Conservation (phyloP, 2,113 vertebrate genomes). For the Pangasianodon hypophthalmus region DNA sequence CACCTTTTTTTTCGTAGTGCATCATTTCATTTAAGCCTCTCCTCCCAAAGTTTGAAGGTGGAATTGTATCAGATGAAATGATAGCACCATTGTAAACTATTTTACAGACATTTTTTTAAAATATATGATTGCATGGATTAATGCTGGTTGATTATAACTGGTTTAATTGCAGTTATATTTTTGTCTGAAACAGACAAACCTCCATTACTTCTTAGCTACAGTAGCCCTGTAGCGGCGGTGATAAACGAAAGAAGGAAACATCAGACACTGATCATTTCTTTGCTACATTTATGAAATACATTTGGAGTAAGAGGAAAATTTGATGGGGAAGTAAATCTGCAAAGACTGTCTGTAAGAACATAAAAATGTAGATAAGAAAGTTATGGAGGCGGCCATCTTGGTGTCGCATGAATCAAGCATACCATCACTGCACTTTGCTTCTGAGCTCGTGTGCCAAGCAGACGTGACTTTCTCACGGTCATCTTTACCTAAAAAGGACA, state of each 20-base stretch:
- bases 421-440: neutral
- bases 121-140: neutral
- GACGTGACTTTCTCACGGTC: conserved; percentile 13
- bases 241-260: neutral
- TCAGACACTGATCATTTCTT: neutral
- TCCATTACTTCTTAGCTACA: neutral
- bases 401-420: neutral
- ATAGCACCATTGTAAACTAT: neutral
- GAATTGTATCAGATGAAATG: neutral
- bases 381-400: neutral
- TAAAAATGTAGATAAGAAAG: neutral
- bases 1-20: neutral
- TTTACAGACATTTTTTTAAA: neutral
- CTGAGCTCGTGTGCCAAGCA: neutral
- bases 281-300: neutral
- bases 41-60: neutral
- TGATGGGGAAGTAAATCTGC: neutral
- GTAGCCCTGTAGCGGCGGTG: neutral
- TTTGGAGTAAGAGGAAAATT: too few relatives aligned
- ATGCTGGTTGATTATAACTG: neutral
- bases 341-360: neutral
- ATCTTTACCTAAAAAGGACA: conserved; percentile 22
- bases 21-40: neutral
- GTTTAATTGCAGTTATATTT: neutral
- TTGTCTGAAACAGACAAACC: neutral